These are phyloP conservation scores for Melitaea athalia DNA, from an alignment of 2,888 invertebrate genomes.

Conservation along the genomic window DNA sequence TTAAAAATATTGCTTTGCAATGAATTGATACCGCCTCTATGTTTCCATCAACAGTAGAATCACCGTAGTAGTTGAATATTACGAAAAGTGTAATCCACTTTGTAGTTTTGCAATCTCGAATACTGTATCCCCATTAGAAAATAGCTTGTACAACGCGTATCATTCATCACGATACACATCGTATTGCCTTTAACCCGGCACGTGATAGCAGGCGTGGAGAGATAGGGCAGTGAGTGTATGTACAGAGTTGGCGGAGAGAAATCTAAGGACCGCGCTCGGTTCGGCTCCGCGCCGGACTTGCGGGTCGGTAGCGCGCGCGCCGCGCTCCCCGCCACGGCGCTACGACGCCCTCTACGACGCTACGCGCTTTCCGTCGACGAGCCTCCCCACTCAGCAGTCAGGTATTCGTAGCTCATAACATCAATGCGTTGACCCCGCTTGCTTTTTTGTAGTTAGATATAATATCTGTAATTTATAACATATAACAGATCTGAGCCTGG, in stretches of 20 bases:
- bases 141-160: constrained; percentile 4
- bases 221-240: constrained; percentile 55
- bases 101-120: neutral
- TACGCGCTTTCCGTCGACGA: constrained; percentile 93
- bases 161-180: constrained; percentile 21
- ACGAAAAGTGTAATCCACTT: neutral
- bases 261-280: constrained; percentile 66
- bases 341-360: constrained; percentile 84
- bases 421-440: constrained; percentile 15
- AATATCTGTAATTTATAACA: neutral
- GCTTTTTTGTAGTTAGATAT: constrained; percentile 18
- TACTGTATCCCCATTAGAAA: neutral
- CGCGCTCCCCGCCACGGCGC: constrained; percentile 63
- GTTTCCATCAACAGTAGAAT: neutral
- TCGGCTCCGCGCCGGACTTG: constrained; percentile 84
- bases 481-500: no score
- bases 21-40: neutral
- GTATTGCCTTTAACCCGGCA: constrained; percentile 35
- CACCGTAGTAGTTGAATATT: no score
- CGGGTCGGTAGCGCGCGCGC: constrained; percentile 66
- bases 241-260: constrained; percentile 60
- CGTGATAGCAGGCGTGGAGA: constrained; percentile 41
- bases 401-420: constrained; percentile 51
- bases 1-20: constrained; percentile 14
- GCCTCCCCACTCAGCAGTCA: constrained; percentile 79